Evolutionary conservation across 1,140 invertebrate genomes (phyloP).

Genomic region (Radopholus similis): DNA sequence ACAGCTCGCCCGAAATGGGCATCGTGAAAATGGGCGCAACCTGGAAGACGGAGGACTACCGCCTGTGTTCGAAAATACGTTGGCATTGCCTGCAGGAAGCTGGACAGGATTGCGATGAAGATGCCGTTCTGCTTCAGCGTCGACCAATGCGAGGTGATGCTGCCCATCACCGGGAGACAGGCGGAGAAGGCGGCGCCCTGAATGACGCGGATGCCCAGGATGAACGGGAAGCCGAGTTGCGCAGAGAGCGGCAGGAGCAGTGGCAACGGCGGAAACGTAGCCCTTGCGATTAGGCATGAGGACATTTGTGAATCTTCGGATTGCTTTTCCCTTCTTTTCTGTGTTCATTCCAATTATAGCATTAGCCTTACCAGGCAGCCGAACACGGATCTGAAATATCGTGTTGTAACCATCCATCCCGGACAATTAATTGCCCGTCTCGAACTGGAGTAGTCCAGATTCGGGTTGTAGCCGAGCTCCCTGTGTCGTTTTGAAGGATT

Average conservation of each 20-base stretch:
- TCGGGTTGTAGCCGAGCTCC: conserved; percentile 34
- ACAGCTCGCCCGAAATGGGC: conserved; percentile 47
- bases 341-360: too few relatives aligned
- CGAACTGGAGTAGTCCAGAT: conserved; percentile 48
- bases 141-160: conserved; percentile 45
- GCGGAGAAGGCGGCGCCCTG: conserved; percentile 45
- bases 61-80: background rate
- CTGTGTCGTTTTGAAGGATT: too few relatives aligned
- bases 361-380: conserved; percentile 7
- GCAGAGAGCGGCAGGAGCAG: conserved; percentile 49
- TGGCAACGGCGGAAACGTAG: conserved; percentile 47
- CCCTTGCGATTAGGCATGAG: too few relatives aligned
- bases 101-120: conserved; percentile 45
- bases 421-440: conserved; percentile 38
- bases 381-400: conserved; percentile 14
- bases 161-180: conserved; percentile 44
- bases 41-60: conserved; percentile 15
- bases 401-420: background rate
- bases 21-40: conserved; percentile 53
- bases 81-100: conserved; percentile 36
- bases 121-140: conserved; percentile 47
- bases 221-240: conserved; percentile 29
- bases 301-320: too few relatives aligned
- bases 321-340: too few relatives aligned
- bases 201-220: conserved; percentile 46